Base-by-base conservation (phyloP, 2,888 invertebrate genomes). In the Watsonalla cultraria region DNA sequence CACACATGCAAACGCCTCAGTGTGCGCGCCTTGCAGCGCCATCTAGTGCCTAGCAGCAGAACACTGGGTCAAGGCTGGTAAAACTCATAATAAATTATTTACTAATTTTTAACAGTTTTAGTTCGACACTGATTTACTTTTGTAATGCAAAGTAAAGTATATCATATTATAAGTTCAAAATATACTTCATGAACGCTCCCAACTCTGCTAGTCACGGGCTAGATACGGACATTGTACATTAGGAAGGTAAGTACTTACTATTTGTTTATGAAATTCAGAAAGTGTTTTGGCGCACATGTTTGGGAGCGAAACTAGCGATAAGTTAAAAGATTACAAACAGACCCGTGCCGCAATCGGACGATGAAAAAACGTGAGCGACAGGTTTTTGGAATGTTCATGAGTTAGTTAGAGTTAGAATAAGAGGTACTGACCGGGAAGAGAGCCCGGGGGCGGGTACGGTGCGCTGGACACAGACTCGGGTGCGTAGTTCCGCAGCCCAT, bases 371-470 rank as follows among this genome's bases (percentile, higher is more conserved):
- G 79, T 84, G 81, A 84, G 70, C 70, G 73, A 68, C 65, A 72
- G 70, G 61, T 77, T 75, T 58, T 72, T 69, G 68, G 65, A 62
- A 62, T 48, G 54, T 58, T 64, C 34, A 48, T 34, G 24, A 24
- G 24, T 24, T 2, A 24, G 24, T 24, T 24, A 24, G 24, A 24
- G 4, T 24, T 2, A 24, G 24, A 24, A 24, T 24, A 24, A 24
- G 51, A 61, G 76, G 78, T 91, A 92, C 90, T 86, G 62, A 90
- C 90, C 90, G 73, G 90, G 90, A 59, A 90, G 68, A 77, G 92
- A 93, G 93, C 96, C 95, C 93, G 95, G 94, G 75, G 95, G 94
- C 75, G 95, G 94, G 74, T 95, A 96, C 46, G 95, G 95, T 57
- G 94, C 94, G 70, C 94, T 93, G 69, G 94, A 94, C 63, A 95